phyloP scores from a whole-genome alignment of 1,140 invertebrate genomes.

The Diplogasteroides magnus region DNA sequence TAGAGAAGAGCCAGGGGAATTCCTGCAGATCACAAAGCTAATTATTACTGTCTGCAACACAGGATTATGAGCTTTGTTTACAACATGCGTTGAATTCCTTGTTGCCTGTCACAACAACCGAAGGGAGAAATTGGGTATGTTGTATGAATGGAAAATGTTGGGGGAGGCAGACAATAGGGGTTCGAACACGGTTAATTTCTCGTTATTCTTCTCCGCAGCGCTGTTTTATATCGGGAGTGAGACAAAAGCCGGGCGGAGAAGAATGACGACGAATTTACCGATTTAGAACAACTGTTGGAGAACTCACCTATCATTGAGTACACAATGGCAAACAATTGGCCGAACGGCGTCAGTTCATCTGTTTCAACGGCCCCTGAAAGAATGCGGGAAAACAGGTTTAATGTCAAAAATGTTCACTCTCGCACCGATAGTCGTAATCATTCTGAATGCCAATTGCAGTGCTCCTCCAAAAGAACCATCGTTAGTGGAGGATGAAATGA shows the following conservation, averaged over 20 bases:
- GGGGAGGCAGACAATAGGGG: not conserved
- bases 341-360: constrained; percentile 18
- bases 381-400: not conserved
- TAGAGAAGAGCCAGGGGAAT: not conserved
- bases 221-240: no score
- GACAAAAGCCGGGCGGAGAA: not conserved
- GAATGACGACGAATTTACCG: not conserved
- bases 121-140: not conserved
- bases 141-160: not conserved
- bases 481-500: constrained; percentile 1
- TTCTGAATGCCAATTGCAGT: constrained; percentile 15
- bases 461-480: constrained; percentile 12
- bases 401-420: not conserved
- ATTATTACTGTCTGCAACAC: no score
- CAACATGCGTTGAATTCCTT: no score
- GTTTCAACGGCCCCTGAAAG: constrained; percentile 5
- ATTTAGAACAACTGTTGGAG: not conserved
- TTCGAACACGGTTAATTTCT: not conserved
- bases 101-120: no score
- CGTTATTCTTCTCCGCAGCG: not conserved
- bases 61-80: no score
- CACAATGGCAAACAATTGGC: constrained; percentile 17
- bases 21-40: not conserved
- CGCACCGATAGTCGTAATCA: constrained; percentile 21
- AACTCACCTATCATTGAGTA: constrained; percentile 18